Base-by-base conservation (phyloP, 1,140 invertebrate genomes). In the Ctenoplectra terminalis region DNA sequence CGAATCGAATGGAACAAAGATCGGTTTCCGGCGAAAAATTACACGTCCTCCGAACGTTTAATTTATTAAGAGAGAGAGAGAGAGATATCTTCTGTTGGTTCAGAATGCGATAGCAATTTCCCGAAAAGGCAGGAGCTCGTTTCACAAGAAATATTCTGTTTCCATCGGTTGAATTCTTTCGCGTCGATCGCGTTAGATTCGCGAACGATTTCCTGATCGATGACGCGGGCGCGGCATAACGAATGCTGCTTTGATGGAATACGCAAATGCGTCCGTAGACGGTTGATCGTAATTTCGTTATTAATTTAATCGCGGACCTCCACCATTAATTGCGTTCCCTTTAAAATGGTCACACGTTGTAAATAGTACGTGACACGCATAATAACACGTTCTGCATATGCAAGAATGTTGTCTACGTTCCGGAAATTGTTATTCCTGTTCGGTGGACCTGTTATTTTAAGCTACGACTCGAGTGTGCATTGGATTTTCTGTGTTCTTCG, bases 221-320 rank as follows among this genome's bases (percentile, higher is more conserved):
- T 37, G 26, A 54, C 31, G n/a, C 15, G 58, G 7, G 40, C 31
- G 5, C n/a, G 23, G 70, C 37, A 15, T 31, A 54, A 67, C 48
- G 7, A 76, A 46, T 26, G 13, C n/a, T 3, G 40, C 60, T 29
- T 40, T 64, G 17, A 26, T 34, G 34, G 73, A 75, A 75, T 75
- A 75, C 60, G 50, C n/a, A 60, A 67, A 76, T 67, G 74, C 48
- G 48, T 17, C 5, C 17, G 7, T 2, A 40, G 73, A 40, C 13
- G 46, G n/a, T 1, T 40, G 73, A 76, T 67, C 60, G 74, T 43
- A 76, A 76, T 76, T 64, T 66, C 61, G 46, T 76, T 66, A 76
- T 76, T 66, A 66, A 54, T 76, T 76, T 48, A 50, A 76, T 64
- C 37, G 60, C 17, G 23, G n/a, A 1, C 20, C 15, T 26, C n/a